Evolutionary conservation across 1,140 invertebrate species (phyloP).

Genomic region (Brachionus rotundiformis): DNA sequence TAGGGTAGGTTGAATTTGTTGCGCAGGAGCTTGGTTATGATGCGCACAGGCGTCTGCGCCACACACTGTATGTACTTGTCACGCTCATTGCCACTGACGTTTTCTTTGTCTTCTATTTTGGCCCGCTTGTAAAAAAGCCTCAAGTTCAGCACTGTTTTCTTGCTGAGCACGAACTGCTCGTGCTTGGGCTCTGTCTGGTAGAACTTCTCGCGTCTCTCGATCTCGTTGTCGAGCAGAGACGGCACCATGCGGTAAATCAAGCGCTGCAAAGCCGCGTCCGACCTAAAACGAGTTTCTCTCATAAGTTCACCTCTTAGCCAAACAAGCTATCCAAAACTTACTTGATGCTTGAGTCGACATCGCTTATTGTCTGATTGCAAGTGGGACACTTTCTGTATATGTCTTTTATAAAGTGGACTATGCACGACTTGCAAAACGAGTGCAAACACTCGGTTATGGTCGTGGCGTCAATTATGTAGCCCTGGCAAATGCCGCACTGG

Average conservation of each 20-base stretch:
- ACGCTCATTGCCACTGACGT: background rate
- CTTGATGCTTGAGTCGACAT: conserved; percentile 17
- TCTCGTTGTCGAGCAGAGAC: background rate
- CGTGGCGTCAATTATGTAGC: conserved; percentile 65
- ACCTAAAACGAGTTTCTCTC: no score
- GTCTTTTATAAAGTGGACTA: conserved; percentile 18
- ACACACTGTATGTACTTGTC: conserved; percentile 35
- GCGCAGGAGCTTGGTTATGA: conserved; percentile 15
- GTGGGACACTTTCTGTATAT: background rate
- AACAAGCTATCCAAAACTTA: background rate
- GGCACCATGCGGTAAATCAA: conserved; percentile 40
- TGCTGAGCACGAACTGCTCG: background rate
- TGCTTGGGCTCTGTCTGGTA: background rate
- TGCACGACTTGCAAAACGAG: conserved; percentile 64
- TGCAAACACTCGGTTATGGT: conserved; percentile 67
- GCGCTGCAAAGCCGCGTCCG: conserved; percentile 23
- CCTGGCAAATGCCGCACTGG: conserved; percentile 63
- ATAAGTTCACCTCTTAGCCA: no score
- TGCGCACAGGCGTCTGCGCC: background rate
- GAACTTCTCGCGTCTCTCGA: conserved; percentile 34
- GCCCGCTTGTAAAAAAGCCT: background rate
- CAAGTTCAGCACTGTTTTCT: background rate
- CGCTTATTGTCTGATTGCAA: background rate
- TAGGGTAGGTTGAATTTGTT: conserved; percentile 36
- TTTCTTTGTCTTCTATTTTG: conserved; percentile 5